Base-by-base conservation (phyloP, 2,797 vertebrate genomes). In the Tapera naevia region DNA sequence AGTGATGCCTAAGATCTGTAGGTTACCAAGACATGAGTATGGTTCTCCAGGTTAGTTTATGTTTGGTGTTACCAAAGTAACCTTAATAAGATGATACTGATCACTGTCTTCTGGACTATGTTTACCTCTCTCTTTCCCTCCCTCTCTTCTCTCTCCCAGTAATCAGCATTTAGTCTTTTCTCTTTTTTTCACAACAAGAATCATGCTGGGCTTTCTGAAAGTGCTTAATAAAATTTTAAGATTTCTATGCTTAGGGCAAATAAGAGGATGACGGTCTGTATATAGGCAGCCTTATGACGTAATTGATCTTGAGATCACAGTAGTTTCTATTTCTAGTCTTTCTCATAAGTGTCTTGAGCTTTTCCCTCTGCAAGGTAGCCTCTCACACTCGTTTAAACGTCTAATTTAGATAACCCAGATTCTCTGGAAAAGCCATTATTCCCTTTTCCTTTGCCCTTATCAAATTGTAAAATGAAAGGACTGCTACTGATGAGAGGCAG, bases 1-100 rank as follows among this genome's bases (percentile, higher is more conserved):
- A 95, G 98, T 98, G 95, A 98, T 98, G 98, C 98, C 98, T 17
- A 98, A 98, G 96, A 98, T 98, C 95, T 98, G 98, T 92, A 97
- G 98, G 58, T 95, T 98, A 61, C 98, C 98, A 16, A 97, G 98
- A 87, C 98, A 98, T 3, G 98, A 98, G 66, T 98, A 98, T 10
- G 98, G 98, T 70, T 98, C 98, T 83, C 98, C 98, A 72, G 98
- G 98, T 98, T 87, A 97, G 98, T 94, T 46, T 19, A 6, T 39
- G 15, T 89, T 76, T 91, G 48, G 24, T 92, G 19, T 88, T 89
- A 37, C 25, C 18, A 10, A 11, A 46, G 64, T 28, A 88, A n/a
- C 33, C 50, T 60, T 62, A 74, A 43, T 70, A 60, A 73, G 53
- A 41, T 39, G 15, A 56, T 39, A 56, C 25, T 83, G 53, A 45